These are phyloP conservation scores for Castor canadensis DNA, from an alignment of 2,113 vertebrate species.

Conservation along the genomic window DNA sequence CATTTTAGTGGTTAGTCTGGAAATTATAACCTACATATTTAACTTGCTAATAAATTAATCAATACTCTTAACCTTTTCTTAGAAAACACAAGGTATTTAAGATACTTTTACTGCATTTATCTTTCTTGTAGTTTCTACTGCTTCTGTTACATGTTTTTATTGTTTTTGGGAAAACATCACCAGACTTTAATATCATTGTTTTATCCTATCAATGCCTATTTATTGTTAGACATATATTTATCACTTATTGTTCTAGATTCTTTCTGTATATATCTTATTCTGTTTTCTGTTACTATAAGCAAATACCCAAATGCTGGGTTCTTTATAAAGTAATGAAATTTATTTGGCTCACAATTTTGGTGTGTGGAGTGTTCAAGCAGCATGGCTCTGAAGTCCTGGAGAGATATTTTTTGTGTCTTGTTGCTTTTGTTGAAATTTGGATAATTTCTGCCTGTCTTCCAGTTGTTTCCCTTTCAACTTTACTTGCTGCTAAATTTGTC, in stretches of 20 bases:
- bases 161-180: not conserved
- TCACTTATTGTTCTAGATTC: not conserved
- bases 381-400: not conserved
- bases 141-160: not conserved
- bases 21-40: not conserved
- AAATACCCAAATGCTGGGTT: not conserved
- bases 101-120: not conserved
- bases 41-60: not conserved
- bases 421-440: not conserved
- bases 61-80: not conserved
- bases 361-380: not conserved
- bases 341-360: not conserved
- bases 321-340: not conserved
- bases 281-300: not conserved
- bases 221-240: not conserved
- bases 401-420: not conserved
- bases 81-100: not conserved
- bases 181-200: not conserved
- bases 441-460: not conserved
- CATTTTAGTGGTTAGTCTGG: not conserved
- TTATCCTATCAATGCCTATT: not conserved
- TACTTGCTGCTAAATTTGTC: not conserved
- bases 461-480: not conserved
- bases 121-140: not conserved
- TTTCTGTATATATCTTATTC: not conserved